A percentile compares a stretch with the other conserved stretches of the same genome.
phyloP scores from a whole-genome alignment of 2,797 vertebrate species.

The Enteromius thamalakanensis region DNA sequence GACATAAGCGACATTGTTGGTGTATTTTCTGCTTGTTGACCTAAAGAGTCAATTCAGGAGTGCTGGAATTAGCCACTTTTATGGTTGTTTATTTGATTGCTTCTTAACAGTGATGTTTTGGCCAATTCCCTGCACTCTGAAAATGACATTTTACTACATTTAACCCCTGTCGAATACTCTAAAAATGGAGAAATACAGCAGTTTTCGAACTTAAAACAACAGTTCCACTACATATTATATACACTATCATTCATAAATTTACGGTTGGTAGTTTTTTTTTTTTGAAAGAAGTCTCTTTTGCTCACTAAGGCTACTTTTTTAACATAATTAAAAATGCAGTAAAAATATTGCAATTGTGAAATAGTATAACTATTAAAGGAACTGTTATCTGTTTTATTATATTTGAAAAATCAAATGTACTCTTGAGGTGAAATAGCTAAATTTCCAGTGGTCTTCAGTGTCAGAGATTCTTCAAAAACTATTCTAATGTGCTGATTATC shows the following conservation, averaged over 20 bases:
- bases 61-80: slow-evolving; percentile 36
- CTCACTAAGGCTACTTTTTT: not conserved
- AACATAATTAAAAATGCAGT: not conserved
- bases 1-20: slow-evolving; percentile 58
- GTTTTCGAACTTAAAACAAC: not conserved
- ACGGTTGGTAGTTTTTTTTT: not conserved
- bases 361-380: not conserved
- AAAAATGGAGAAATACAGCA: not conserved
- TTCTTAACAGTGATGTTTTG: not conserved
- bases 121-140: not conserved
- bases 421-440: not conserved
- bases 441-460: not conserved
- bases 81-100: slow-evolving; percentile 21
- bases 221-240: not conserved
- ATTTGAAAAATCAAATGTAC: not conserved
- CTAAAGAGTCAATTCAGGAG: slow-evolving; percentile 23
- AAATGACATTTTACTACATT: not conserved
- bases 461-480: not conserved
- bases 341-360: not conserved
- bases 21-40: slow-evolving; percentile 43
- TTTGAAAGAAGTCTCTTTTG: not conserved
- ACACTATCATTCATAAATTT: not conserved
- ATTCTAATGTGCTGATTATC: not conserved
- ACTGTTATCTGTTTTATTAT: not conserved
- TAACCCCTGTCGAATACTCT: not conserved